Percentiles rank a stretch among this genome's conserved stretches.
phyloP scores from a whole-genome alignment of 2,888 invertebrate genomes.

The Torymus texanus region DNA sequence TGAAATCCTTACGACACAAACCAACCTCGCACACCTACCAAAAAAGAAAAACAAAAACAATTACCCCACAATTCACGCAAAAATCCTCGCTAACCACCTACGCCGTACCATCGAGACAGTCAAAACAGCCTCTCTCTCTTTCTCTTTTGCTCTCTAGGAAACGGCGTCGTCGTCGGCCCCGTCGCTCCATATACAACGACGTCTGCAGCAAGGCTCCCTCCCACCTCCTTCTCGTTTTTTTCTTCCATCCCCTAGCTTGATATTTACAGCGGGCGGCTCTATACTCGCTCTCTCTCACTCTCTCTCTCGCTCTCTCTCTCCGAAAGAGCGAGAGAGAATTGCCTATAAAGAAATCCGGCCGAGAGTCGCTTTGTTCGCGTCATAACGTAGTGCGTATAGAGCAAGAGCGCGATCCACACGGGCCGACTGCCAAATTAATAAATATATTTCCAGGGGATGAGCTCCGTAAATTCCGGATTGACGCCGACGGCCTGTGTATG shows the following conservation, averaged over 20 bases:
- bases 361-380: conserved; percentile 74
- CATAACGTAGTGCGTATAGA: conserved; percentile 64
- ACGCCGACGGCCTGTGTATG: conserved; percentile 60
- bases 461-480: conserved; percentile 68
- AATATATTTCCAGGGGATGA: conserved; percentile 70
- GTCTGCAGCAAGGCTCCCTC: no score
- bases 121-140: conserved; percentile 11
- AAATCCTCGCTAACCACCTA: no score
- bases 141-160: not conserved
- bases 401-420: conserved; percentile 7
- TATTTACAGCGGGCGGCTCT: conserved; percentile 71
- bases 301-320: no score
- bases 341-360: conserved; percentile 74
- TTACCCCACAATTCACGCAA: no score
- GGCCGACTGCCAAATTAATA: conserved; percentile 71
- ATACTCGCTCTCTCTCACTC: conserved; percentile 63
- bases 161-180: no score
- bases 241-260: conserved; percentile 55
- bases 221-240: not conserved
- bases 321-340: conserved; percentile 64
- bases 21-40: no score
- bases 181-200: no score
- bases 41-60: no score
- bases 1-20: no score
- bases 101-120: conserved; percentile 1